Conservation (phyloP, 1,140 invertebrate genomes). For the Pseudachorutes palmiensis region DNA sequence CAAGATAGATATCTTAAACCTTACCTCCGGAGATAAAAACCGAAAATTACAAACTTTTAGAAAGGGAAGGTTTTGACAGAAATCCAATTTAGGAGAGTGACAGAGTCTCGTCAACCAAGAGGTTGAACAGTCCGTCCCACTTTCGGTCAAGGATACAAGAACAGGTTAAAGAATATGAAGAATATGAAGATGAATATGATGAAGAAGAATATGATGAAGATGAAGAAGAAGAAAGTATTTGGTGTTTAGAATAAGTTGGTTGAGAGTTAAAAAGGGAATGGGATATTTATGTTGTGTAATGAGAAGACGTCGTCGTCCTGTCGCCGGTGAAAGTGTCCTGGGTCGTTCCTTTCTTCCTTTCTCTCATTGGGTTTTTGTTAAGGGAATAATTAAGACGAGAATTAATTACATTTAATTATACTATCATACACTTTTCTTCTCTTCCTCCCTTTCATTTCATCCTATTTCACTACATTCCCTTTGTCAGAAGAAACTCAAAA, state of each 20-base stretch:
- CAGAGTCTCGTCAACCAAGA: conserved; percentile 34
- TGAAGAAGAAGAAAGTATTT: too few species aligned
- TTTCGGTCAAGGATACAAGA: neutral
- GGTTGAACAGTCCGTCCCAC: neutral
- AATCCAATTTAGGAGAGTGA: conserved; percentile 38
- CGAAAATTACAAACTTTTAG: neutral
- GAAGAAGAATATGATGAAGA: conserved; percentile 4
- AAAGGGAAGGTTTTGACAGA: conserved; percentile 35
- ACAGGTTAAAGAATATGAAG: too few species aligned
- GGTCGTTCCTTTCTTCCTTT: neutral
- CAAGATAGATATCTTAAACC: neutral
- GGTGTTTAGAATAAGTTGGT: too few species aligned
- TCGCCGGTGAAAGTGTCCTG: neutral
- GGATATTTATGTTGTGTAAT: conserved; percentile 13
- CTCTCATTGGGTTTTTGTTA: conserved; percentile 4
- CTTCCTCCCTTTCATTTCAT: conserved; percentile 25
- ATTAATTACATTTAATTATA: conserved; percentile 40
- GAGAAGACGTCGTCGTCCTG: conserved; percentile 1
- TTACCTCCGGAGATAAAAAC: neutral
- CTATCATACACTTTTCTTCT: conserved; percentile 31
- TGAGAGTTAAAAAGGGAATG: conserved; percentile 1
- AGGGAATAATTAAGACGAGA: conserved; percentile 38
- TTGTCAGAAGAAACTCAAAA: conserved; percentile 16
- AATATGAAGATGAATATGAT: too few species aligned
- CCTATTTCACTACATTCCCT: conserved; percentile 21